These are phyloP conservation scores for Luperina testacea DNA, from an alignment of 2,888 invertebrate species.

Conservation along the genomic window DNA sequence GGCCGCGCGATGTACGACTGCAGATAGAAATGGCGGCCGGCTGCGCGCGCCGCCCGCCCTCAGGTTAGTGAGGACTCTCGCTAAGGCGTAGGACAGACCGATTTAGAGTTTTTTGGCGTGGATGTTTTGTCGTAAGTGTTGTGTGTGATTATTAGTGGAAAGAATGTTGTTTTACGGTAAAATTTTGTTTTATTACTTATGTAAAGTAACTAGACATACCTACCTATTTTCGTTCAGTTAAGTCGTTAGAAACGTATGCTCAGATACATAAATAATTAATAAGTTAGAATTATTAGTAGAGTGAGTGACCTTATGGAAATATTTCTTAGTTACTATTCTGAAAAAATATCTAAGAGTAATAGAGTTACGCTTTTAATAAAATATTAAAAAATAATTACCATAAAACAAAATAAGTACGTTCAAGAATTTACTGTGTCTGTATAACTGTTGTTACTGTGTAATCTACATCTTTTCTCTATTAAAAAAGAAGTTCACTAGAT, in stretches of 20 bases:
- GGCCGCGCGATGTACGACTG: constrained; percentile 84
- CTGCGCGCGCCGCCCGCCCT: constrained; percentile 89
- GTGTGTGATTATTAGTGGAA: background rate
- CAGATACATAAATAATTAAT: background rate
- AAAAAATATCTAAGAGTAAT: too few relatives aligned
- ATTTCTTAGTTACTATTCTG: background rate
- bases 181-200: background rate
- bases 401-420: background rate
- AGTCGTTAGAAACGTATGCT: background rate
- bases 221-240: background rate
- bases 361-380: background rate
- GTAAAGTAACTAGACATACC: background rate
- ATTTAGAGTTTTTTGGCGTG: constrained; percentile 1
- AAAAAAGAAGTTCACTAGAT: background rate
- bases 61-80: constrained; percentile 71
- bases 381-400: background rate
- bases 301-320: background rate
- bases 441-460: background rate
- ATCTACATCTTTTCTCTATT: background rate
- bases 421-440: background rate
- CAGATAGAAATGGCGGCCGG: constrained; percentile 86
- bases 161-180: background rate
- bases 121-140: background rate
- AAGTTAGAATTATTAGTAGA: background rate
- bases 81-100: constrained; percentile 47